Base-by-base conservation (phyloP, 2,113 vertebrate genomes). In the Morone saxatilis region DNA sequence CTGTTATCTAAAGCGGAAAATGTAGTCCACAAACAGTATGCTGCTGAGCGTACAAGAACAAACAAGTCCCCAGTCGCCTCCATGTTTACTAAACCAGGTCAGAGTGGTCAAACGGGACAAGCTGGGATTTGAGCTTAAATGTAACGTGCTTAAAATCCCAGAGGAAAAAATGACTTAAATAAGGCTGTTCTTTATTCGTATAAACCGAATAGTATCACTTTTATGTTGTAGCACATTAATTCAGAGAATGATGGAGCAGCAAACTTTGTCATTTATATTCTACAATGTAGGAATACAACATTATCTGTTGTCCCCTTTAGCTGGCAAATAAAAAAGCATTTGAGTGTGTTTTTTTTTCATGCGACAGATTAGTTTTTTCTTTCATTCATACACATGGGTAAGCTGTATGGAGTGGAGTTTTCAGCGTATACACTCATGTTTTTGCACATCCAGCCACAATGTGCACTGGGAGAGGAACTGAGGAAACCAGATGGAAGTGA, bases 1-100 rank as follows among this genome's bases (percentile, higher is more conserved):
- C 9, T 20, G 12, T 59, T 74, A 69, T 70, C 71, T 56, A 7
- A 54, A 69, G 56, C 65, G 77, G 72, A 76, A 31, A 72, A 78
- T 81, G 41, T 48, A 10, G 53, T 76, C 45, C 60, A 45, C 22
- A 45, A 20, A 61, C 61, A 43, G 0, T 5, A 63, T 31, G 62
- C 47, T 12, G 65, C 17, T 59, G 6, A 61, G 77, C 11, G 57
- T 43, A 57, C 11, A 36, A 68, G 62, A 53, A n/a, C 17, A 69
- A 50, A 7, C 62, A 45, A 14, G 16, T 45, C 36, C 41, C 7
- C n/a, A 61, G 71, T 38, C 0, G 51, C 8, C 20, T 56, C 38
- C 20, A 11, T 25, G 62, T 36, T 57, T 6, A n/a, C 25, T 12
- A 16, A 40, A 5, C 22, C 22, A 13, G 22, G 41, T 60, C 54